Evolutionary conservation across 2,797 vertebrate species (phyloP), one percentile per base, ranked within the genome.

Genomic region (Pygocentrus nattereri): DNA sequence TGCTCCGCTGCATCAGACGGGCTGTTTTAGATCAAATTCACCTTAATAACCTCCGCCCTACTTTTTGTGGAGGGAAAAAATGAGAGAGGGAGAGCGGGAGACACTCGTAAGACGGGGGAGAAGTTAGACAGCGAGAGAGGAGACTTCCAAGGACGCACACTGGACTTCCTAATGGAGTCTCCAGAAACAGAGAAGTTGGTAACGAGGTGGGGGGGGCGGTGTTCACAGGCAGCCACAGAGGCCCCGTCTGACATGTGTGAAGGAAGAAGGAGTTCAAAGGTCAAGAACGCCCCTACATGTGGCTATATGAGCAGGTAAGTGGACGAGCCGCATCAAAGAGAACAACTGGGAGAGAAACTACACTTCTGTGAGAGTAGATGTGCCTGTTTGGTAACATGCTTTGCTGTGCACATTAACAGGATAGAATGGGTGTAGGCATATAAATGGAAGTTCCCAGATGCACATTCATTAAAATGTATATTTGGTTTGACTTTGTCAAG

Each of bases 11-110:
- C 92, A 93, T 91, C 91, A 88, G 91, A 85, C 89, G 89, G 86
- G 89, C 91, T 92, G 92, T 92, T 93, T 92, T 93, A 93, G 89
- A 95, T 95, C 92, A 93, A 94, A 93, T 93, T 94, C 88, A 87
- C 91, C 92, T 89, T 91, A 89, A 87, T 92, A 93, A 94, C 94
- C 94, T 93, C 87, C 89, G 93, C 86, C 93, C 94, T 91, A 95
- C 88, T 94, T 95, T 69, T 81, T 88, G 91, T 85, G 84, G 83
- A 84, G 71, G 88, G 64, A 78, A 54, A 82, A 78, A 49, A 85
- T 80, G 72, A 58, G 85, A 82, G 80, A 25, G 58, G 74, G 84
- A 85, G 89, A 86, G 81, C 68, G 79, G 86, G 83, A 81, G 86
- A 80, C 89, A 88, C 84, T 83, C 62, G 70, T 65, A 88, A 90